Evolutionary conservation across 2,888 invertebrate genomes (phyloP).

Genomic region (Entomobrya multifasciata): DNA sequence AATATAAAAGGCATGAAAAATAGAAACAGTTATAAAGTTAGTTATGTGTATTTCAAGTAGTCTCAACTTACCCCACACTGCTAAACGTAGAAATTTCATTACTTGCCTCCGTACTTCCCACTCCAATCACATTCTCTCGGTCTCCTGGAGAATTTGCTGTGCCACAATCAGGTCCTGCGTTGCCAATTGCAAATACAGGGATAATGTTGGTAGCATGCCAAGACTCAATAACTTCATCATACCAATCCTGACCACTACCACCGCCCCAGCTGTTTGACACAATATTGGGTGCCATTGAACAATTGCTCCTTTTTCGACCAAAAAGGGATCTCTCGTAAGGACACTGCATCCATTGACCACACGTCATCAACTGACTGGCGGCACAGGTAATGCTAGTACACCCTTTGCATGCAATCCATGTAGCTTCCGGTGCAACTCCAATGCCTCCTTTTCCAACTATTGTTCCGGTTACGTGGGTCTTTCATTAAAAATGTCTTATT

Average conservation of each 20-base stretch:
- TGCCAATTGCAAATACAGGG: slow-evolving; percentile 22
- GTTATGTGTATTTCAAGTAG: neutral
- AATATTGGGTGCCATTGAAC: slow-evolving; percentile 24
- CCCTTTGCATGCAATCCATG: slow-evolving; percentile 47
- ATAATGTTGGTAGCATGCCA: slow-evolving; percentile 28
- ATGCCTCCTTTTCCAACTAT: slow-evolving; percentile 30
- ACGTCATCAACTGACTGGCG: neutral
- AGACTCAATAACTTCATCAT: slow-evolving; percentile 8
- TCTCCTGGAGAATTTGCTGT: slow-evolving; percentile 29
- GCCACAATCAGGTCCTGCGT: slow-evolving; percentile 12
- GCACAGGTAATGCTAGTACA: slow-evolving; percentile 5
- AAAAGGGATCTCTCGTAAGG: neutral
- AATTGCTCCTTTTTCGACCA: neutral
- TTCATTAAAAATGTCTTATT: too few relatives aligned
- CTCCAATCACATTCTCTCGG: neutral
- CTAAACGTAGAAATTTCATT: slow-evolving; percentile 24
- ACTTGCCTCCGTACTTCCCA: slow-evolving; percentile 17
- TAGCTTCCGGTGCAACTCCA: slow-evolving; percentile 47
- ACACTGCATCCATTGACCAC: slow-evolving; percentile 35
- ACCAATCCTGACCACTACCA: neutral
- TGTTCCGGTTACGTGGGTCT: slow-evolving; percentile 44
- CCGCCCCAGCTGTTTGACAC: slow-evolving; percentile 49
- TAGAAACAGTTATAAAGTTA: neutral
- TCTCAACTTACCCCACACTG: slow-evolving; percentile 17
- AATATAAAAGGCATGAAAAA: neutral